Percentiles rank a stretch among this genome's conserved stretches.
Evolutionary conservation across 1,140 invertebrate genomes (phyloP).

Genomic region (Drosophila cardini): DNA sequence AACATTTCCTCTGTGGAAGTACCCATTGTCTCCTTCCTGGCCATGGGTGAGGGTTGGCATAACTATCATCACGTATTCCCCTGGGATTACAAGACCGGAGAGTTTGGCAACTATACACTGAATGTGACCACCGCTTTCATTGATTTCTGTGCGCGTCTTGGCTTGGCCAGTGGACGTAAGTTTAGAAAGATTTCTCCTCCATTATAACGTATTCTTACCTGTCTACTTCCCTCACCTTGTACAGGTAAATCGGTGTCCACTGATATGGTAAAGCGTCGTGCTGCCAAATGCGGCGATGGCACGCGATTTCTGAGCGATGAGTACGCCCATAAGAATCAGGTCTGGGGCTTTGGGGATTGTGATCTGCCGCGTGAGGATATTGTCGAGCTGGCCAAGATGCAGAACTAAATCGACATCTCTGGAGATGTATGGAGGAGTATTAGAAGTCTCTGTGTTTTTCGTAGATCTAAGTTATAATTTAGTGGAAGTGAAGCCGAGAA

Average conservation of each 20-base stretch:
- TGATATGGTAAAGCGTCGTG: conserved; percentile 88
- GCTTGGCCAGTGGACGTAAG: conserved; percentile 91
- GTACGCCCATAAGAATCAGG: conserved; percentile 75
- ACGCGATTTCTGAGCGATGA: conserved; percentile 82
- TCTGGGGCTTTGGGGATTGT: conserved; percentile 87
- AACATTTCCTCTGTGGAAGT: conserved; percentile 91
- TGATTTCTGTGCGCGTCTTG: conserved; percentile 89
- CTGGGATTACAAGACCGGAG: conserved; percentile 93
- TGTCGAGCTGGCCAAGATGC: conserved; percentile 85
- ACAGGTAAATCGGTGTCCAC: conserved; percentile 87
- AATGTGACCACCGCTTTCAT: conserved; percentile 91
- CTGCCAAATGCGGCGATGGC: conserved; percentile 88
- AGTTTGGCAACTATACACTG: conserved; percentile 88
- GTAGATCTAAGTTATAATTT: conserved; percentile 58
- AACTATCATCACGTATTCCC: conserved; percentile 96
- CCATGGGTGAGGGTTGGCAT: conserved; percentile 95
- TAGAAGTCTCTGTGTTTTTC: conserved; percentile 47
- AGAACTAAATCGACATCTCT: conserved; percentile 46
- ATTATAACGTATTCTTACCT: not conserved
- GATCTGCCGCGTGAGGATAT: conserved; percentile 86
- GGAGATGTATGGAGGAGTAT: conserved; percentile 31
- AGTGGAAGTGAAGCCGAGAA: not conserved
- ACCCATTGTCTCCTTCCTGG: conserved; percentile 88
- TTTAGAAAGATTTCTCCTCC: conserved; percentile 25
- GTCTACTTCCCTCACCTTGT: not conserved